Percentiles rank a stretch among this genome's conserved stretches.
Conservation (phyloP, 1,140 invertebrate species). For the Zaprionus lachaisei region DNA sequence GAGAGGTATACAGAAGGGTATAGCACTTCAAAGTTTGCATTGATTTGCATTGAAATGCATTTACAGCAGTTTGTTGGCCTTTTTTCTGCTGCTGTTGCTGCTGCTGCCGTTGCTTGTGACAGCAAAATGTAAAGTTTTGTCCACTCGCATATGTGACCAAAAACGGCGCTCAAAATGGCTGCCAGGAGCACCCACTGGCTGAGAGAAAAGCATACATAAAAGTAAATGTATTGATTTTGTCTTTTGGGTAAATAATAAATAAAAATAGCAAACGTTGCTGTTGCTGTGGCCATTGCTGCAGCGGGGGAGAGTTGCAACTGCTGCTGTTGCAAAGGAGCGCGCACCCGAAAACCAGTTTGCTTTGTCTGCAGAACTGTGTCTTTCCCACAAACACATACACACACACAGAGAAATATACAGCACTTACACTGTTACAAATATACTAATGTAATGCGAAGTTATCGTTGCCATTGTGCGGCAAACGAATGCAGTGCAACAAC, state of each 20-base stretch:
- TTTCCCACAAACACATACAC: conserved; percentile 60
- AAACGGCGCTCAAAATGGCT: conserved; percentile 38
- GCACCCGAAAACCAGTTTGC: conserved; percentile 66
- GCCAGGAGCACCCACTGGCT: conserved; percentile 29
- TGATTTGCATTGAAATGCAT: conserved; percentile 64
- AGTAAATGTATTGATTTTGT: conserved; percentile 74
- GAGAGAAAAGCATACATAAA: conserved; percentile 40
- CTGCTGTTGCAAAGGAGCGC: conserved; percentile 71
- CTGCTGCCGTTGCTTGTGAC: conserved; percentile 30
- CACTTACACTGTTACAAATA: conserved; percentile 33
- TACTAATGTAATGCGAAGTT: conserved; percentile 81
- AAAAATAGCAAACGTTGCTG: conserved; percentile 59
- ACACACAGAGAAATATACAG: conserved; percentile 1
- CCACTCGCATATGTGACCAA: conserved; percentile 50
- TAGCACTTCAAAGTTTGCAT: conserved; percentile 32
- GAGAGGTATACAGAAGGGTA: neutral
- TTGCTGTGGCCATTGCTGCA: conserved; percentile 20
- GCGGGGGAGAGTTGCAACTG: conserved; percentile 42
- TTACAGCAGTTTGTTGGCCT: conserved; percentile 50
- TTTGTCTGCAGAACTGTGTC: conserved; percentile 66
- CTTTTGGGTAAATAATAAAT: conserved; percentile 74
- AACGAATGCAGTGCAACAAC: conserved; percentile 76
- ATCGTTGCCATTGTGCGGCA: conserved; percentile 74
- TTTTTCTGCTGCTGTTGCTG: conserved; percentile 32
- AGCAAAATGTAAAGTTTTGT: conserved; percentile 63